A percentile compares a stretch with the other conserved stretches of the same genome.
Evolutionary conservation across 2,113 vertebrate genomes (phyloP).

Genomic region (Martes martes): DNA sequence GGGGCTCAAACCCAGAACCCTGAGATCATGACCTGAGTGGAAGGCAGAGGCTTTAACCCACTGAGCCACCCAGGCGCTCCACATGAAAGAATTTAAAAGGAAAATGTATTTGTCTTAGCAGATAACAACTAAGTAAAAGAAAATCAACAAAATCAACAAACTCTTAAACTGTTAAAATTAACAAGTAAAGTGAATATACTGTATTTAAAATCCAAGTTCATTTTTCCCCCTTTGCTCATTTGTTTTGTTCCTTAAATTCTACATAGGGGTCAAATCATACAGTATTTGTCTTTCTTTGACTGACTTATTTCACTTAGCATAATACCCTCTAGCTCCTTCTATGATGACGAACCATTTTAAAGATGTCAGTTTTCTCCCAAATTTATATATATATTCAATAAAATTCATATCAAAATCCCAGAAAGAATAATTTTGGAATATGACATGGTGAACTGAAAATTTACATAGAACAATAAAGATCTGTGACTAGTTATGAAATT

Average conservation of each 20-base stretch:
- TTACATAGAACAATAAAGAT: neutral
- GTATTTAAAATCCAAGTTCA: neutral
- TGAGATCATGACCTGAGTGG: too few relatives aligned
- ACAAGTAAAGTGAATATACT: neutral
- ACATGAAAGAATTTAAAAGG: neutral
- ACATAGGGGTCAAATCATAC: neutral
- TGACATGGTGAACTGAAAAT: neutral
- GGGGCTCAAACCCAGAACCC: too few relatives aligned
- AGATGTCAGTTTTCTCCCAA: neutral
- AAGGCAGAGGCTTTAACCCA: too few relatives aligned
- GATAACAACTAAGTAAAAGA: neutral
- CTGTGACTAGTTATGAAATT: neutral
- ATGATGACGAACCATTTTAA: neutral
- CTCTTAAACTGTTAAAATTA: neutral
- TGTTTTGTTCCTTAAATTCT: neutral
- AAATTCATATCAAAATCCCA: neutral
- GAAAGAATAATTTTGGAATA: neutral
- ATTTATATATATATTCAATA: neutral
- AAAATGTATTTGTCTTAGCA: neutral
- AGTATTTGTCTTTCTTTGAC: neutral
- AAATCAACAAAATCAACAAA: slow-evolving; percentile 1
- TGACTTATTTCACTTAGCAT: neutral
- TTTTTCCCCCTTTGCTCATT: neutral
- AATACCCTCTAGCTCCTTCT: neutral
- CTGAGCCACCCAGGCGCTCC: too few relatives aligned